Percentiles rank a stretch among this genome's conserved stretches.
These are phyloP conservation scores for Rhogogaster chlorosoma DNA, from an alignment of 2,888 invertebrate genomes.

Conservation along the genomic window DNA sequence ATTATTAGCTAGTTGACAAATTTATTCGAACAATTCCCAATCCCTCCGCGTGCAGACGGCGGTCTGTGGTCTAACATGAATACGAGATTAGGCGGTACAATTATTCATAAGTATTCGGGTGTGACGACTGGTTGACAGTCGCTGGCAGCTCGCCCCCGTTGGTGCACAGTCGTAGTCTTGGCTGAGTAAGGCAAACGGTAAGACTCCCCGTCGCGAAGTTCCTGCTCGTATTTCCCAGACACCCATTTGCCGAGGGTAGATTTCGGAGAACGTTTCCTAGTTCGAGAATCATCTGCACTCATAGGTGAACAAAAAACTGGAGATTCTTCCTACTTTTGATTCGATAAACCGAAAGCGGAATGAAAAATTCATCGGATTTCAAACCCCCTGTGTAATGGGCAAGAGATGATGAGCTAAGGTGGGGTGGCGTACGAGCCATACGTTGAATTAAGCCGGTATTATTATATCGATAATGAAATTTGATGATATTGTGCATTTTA, in stretches of 20 bases:
- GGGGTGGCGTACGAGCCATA: slow-evolving; percentile 12
- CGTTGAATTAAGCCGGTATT: slow-evolving; percentile 73
- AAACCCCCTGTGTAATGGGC: neutral
- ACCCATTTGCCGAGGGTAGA: neutral
- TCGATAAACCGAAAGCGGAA: neutral
- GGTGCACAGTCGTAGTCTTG: slow-evolving; percentile 24
- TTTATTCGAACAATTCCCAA: slow-evolving; percentile 60
- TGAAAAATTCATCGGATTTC: neutral
- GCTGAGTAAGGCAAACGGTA: slow-evolving; percentile 64
- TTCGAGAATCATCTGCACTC: neutral
- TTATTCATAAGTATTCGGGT: slow-evolving; percentile 71
- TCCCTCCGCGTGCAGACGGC: slow-evolving; percentile 58
- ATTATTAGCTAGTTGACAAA: slow-evolving; percentile 60
- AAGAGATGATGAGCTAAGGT: neutral
- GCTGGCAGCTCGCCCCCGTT: slow-evolving; percentile 59
- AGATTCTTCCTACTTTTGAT: neutral
- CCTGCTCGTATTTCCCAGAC: neutral
- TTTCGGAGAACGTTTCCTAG: neutral
- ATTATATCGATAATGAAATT: slow-evolving; percentile 77
- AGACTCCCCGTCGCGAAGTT: slow-evolving; percentile 55
- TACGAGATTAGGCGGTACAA: slow-evolving; percentile 70
- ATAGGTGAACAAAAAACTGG: neutral
- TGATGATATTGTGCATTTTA: slow-evolving; percentile 77
- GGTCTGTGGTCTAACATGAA: slow-evolving; percentile 60
- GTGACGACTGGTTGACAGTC: slow-evolving; percentile 72